Base-by-base conservation (phyloP, 2,797 vertebrate species). In the Microtus californicus region DNA sequence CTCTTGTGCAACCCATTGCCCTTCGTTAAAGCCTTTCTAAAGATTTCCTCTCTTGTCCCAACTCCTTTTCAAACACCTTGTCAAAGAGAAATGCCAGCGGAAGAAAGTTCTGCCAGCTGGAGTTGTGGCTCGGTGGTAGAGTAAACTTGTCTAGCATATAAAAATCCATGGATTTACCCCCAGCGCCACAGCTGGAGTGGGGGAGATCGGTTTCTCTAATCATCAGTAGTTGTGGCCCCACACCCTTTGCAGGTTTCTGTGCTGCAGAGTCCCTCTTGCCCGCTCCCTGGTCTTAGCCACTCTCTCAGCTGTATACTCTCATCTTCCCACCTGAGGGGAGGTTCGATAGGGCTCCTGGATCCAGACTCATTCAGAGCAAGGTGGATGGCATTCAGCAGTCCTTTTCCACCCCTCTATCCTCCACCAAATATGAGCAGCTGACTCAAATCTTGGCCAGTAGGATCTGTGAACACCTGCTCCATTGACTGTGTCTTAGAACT, bases 271-370 rank as follows among this genome's bases (percentile, higher is more conserved):
- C 51, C 10, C 4, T 40, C n/a, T 11, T 34, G 11, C 12, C 15
- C 17, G 9, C 43, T 43, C 63, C 56, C 54, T 73, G 51, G 40
- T 23, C 23, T n/a, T 11, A 10, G 3, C 13, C 27, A 65, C 34
- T 48, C 11, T 69, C 31, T 59, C 19, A 17, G 5, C 29, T 51
- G 34, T 67, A 14, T 2, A 2, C 2, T 34, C 25, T 65, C 81
- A 25, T 27, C 25, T 80, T 89, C 34, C 73, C 19, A 54, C 51
- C 43, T 59, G 48, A 51, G 87, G 85, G 45, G 63, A 91, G 15
- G 15, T 0, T 0, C 9, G 17, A 2, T n/a, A 23, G 2, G 78
- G 14, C 29, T 67, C 29, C n/a, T 2, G 37, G 40, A 25, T 34
- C 45, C 7, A 37, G 48, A 5, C 27, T 13, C 54, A 65, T 34